Evolutionary conservation across 2,113 vertebrate species (phyloP).

Genomic region (Drymodes brunneopygia): DNA sequence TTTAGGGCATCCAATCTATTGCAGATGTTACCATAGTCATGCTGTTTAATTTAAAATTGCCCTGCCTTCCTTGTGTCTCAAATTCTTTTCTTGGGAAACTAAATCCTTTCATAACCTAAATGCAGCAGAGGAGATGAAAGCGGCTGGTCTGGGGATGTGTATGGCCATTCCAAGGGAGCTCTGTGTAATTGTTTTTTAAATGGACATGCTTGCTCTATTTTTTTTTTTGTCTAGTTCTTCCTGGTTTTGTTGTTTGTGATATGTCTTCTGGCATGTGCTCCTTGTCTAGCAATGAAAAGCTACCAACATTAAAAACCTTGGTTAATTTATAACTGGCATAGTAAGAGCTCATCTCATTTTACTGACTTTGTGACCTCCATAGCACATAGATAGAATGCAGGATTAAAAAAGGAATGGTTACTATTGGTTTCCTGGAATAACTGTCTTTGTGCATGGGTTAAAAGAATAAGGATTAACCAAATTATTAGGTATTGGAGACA

Average conservation of each 20-base stretch:
- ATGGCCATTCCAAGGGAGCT: constrained; percentile 41
- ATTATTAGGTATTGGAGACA: background rate
- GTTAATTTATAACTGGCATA: background rate
- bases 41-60: constrained; percentile 46
- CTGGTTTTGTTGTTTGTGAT: constrained; percentile 17
- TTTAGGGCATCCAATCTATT: constrained; percentile 46
- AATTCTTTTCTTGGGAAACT: constrained; percentile 33
- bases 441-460: background rate
- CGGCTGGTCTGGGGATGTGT: background rate
- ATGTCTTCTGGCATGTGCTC: constrained; percentile 25
- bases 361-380: background rate
- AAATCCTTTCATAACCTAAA: constrained; percentile 55
- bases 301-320: background rate
- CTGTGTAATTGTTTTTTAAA: constrained; percentile 54
- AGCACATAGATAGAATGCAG: background rate
- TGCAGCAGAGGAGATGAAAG: background rate
- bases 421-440: background rate
- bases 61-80: constrained; percentile 3
- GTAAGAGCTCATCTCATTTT: background rate
- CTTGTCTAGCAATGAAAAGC: constrained; percentile 9
- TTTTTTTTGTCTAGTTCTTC: background rate
- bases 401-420: constrained; percentile 3
- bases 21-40: constrained; percentile 46
- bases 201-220: constrained; percentile 15
- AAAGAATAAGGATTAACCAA: constrained; percentile 14